These are phyloP conservation scores for Formica exsecta DNA, from an alignment of 1,140 invertebrate species.

Conservation along the genomic window DNA sequence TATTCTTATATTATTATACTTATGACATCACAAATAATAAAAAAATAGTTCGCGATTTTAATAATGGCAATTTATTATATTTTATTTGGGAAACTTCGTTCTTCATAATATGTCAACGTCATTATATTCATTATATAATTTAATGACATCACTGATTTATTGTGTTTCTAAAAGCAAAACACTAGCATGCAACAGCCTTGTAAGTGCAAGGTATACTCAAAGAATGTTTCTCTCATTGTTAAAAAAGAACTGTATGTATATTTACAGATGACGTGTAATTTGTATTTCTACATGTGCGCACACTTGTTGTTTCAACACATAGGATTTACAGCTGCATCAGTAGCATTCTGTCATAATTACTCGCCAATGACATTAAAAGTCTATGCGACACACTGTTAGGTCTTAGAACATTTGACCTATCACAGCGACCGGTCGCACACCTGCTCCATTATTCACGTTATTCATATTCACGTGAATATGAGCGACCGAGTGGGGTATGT, in stretches of 20 bases:
- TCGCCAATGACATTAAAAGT: not conserved
- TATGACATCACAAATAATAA: constrained; percentile 52
- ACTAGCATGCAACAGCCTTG: constrained; percentile 26
- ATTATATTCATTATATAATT: not conserved
- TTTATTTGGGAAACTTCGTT: constrained; percentile 24
- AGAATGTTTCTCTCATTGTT: constrained; percentile 42
- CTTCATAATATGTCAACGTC: not conserved
- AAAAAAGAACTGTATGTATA: constrained; percentile 63
- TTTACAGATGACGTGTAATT: constrained; percentile 63
- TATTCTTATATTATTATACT: not conserved
- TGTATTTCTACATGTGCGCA: not conserved
- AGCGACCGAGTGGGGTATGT: constrained; percentile 65
- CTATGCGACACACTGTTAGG: not conserved
- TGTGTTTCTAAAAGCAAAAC: constrained; percentile 41
- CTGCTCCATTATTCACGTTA: constrained; percentile 73
- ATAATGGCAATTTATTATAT: not conserved
- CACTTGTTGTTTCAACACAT: not conserved
- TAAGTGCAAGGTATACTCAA: constrained; percentile 29
- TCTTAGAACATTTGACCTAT: constrained; percentile 84
- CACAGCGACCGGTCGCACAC: constrained; percentile 83
- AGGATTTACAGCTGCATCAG: constrained; percentile 2
- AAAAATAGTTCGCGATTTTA: constrained; percentile 46
- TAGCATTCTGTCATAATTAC: not conserved
- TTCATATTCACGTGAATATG: constrained; percentile 85
- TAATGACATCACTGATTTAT: not conserved